A percentile compares a stretch with the other conserved stretches of the same genome.
phyloP scores from a whole-genome alignment of 2,113 vertebrate genomes.

The Nannospalax galili region DNA sequence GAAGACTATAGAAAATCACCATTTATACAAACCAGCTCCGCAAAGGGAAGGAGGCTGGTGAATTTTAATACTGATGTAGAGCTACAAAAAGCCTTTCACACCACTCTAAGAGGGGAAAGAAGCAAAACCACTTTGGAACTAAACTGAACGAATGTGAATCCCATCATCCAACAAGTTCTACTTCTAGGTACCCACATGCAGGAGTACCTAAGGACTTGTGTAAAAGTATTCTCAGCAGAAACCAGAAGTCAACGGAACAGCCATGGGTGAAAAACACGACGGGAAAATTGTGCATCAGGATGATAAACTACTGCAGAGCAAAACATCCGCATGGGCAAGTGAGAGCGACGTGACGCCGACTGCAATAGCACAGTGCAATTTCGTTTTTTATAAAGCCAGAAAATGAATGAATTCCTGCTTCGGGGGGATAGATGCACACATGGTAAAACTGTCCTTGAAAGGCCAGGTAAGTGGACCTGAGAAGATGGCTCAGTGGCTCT shows the following conservation, averaged over 20 bases:
- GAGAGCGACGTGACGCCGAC: background rate
- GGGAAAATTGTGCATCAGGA: conserved; percentile 45
- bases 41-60: conserved; percentile 51
- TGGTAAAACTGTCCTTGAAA: background rate
- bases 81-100: background rate
- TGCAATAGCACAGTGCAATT: background rate
- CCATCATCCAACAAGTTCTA: background rate
- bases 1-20: conserved; percentile 67
- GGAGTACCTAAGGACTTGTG: background rate
- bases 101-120: background rate
- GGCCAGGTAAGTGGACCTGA: background rate
- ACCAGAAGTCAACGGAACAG: background rate
- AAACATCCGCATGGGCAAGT: background rate
- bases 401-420: background rate
- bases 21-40: conserved; percentile 56
- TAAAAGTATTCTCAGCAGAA: background rate
- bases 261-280: background rate
- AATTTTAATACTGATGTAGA: conserved; percentile 33
- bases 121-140: background rate
- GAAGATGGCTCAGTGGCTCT: background rate
- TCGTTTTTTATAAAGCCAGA: background rate
- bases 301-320: background rate
- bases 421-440: background rate
- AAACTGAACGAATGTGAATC: background rate
- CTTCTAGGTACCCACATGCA: background rate